Evolutionary conservation across 2,888 invertebrate genomes (phyloP), one percentile per base, ranked within the genome.

Genomic region (Sarcophaga caerulescens): DNA sequence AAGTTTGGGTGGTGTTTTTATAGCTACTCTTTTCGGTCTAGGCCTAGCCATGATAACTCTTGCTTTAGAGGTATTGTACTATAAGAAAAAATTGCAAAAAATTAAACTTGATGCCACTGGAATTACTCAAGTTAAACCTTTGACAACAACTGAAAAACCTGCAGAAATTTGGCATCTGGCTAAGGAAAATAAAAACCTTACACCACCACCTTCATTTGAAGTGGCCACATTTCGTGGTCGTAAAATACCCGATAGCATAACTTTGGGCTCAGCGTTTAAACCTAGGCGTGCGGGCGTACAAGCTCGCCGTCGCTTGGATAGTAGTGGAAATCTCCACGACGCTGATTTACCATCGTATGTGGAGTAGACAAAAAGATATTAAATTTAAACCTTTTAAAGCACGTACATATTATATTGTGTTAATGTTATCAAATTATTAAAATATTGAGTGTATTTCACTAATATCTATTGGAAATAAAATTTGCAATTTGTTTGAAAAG

Each of bases 1-100:
- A 90, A 97, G 97, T 93, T 95, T 98, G 89, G 98, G 97, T 95
- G 98, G 98, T 0, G 98, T 98, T 0, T 98, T 98, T 90, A 98
- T 98, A 88, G 98, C 98, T 0, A 98, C 98, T 0, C 93, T 98
- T 0, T 96, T 97, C 90, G 98, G 98, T 0, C 92, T 98, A 4
- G 96, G 96, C 0, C 91, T 98, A 75, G 98, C 98, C 0, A 97
- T 98, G 96, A 92, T 97, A 0, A 97, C 97, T 0, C 92, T 98
- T 21, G 96, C 95, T 0, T 95, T 96, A 89, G 98, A 98, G 93
- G 96, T 98, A 0, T 94, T 97, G 83, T 97, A 97, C 90, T 97
- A 97, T 91, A 95, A 95, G 84, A 90, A 88, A 52, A 89, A 89
- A 63, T 87, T 88, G 19, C 19, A 44, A 3, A 69, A 83, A 79